These are phyloP conservation scores for Spondyliosoma cantharus DNA, from an alignment of 2,797 vertebrate species.

Conservation along the genomic window DNA sequence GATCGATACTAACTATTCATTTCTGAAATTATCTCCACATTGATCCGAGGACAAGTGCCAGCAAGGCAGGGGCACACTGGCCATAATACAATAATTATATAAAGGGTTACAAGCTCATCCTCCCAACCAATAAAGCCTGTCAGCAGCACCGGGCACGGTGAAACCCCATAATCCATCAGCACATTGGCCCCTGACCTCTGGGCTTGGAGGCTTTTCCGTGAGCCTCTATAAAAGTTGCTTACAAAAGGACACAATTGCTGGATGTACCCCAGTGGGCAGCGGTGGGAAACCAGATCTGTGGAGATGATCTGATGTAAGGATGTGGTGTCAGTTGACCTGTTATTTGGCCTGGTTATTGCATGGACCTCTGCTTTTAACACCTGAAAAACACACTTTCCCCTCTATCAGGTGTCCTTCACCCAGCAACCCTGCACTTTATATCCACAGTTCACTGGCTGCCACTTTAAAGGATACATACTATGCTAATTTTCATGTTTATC, in stretches of 20 bases:
- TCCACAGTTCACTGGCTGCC: not conserved
- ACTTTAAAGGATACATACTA: not conserved
- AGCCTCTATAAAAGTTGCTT: constrained; percentile 90
- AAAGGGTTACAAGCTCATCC: constrained; percentile 99
- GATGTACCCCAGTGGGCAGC: constrained; percentile 73
- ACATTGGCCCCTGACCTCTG: constrained; percentile 93
- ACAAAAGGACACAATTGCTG: constrained; percentile 82
- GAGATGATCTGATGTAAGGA: constrained; percentile 76
- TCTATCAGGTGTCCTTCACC: constrained; percentile 31
- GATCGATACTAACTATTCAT: constrained; percentile 99
- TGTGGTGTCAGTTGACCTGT: constrained; percentile 57
- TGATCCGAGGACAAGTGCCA: constrained; percentile 96
- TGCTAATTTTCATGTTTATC: too few relatives aligned
- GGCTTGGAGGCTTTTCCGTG: constrained; percentile 88
- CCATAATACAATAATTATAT: constrained; percentile 99
- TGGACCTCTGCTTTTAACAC: constrained; percentile 18
- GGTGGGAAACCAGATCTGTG: constrained; percentile 81
- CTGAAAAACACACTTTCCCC: constrained; percentile 34
- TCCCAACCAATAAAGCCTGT: constrained; percentile 98
- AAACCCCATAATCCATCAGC: constrained; percentile 99
- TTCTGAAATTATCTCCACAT: constrained; percentile 99
- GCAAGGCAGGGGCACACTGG: constrained; percentile 88
- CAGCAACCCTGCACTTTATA: not conserved
- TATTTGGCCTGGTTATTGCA: constrained; percentile 51
- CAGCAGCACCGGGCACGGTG: constrained; percentile 89